phyloP scores from a whole-genome alignment of 2,797 vertebrate genomes.

The Clamator glandarius region DNA sequence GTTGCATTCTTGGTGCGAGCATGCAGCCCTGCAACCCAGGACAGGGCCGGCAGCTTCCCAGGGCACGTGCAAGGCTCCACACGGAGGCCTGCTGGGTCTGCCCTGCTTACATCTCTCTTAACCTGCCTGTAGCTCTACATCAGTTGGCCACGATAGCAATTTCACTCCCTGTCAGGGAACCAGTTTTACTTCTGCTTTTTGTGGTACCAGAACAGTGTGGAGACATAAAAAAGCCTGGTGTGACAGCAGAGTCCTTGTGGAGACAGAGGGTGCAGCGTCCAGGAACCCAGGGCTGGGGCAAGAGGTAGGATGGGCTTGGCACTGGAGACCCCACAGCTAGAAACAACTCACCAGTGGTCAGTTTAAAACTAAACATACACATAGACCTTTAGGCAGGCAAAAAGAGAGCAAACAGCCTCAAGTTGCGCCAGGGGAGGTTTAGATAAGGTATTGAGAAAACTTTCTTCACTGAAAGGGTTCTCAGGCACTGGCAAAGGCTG shows the following conservation, averaged over 20 bases:
- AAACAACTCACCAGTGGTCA: background rate
- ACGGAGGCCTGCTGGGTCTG: background rate
- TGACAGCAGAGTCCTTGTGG: no score
- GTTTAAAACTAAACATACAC: background rate
- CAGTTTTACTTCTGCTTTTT: background rate
- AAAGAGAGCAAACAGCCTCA: background rate
- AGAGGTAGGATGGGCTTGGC: background rate
- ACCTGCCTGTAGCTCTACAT: background rate
- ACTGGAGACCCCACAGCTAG: background rate
- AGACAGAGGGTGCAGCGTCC: fast-evolving
- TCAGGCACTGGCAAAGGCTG: no score
- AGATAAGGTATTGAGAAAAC: no score
- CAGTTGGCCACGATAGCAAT: background rate
- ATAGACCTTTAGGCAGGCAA: background rate
- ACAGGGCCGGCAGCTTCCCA: background rate
- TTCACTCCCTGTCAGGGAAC: background rate
- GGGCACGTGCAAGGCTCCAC: background rate
- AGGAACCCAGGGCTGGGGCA: background rate
- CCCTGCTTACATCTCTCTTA: background rate
- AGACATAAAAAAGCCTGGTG: background rate
- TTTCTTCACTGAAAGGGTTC: no score
- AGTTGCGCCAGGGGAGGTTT: no score
- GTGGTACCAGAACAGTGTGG: background rate
- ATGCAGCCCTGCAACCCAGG: background rate
- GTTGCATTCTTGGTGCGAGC: background rate